Evolutionary conservation across 2,797 vertebrate species (phyloP).

Genomic region (Lepilemur ruficaudatus): DNA sequence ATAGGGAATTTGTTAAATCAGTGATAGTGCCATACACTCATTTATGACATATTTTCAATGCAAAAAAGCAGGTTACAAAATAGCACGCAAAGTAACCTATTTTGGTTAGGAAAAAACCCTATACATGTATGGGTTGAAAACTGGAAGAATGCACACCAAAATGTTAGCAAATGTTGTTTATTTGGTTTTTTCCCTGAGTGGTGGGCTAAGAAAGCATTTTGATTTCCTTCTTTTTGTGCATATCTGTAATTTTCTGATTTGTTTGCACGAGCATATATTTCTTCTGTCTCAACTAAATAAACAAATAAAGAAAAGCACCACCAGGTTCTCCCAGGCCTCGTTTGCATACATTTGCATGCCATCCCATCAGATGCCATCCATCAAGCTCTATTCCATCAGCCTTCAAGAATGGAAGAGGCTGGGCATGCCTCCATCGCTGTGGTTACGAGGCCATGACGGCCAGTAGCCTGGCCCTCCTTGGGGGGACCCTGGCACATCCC

Average conservation of each 20-base stretch:
- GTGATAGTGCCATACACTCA: background rate
- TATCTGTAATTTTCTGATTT: slow-evolving; percentile 47
- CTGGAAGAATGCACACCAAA: background rate
- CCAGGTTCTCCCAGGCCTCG: background rate
- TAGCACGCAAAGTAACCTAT: slow-evolving; percentile 57
- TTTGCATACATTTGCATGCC: slow-evolving; percentile 70
- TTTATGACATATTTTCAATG: slow-evolving; percentile 50
- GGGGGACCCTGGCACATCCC: background rate
- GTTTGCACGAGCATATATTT: slow-evolving; percentile 48
- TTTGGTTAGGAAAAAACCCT: slow-evolving; percentile 28
- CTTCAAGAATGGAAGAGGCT: background rate
- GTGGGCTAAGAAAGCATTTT: slow-evolving; percentile 35
- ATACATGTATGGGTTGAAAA: slow-evolving; percentile 1
- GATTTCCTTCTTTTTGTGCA: slow-evolving; percentile 6
- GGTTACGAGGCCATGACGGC: background rate
- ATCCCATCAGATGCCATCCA: background rate
- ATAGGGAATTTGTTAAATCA: background rate
- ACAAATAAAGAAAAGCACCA: slow-evolving; percentile 49
- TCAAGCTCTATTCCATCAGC: background rate
- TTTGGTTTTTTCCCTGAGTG: background rate
- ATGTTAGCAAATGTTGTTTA: background rate
- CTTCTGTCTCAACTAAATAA: slow-evolving; percentile 63
- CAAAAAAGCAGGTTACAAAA: slow-evolving; percentile 55
- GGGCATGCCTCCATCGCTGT: background rate
- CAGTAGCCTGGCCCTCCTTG: background rate